Evolutionary conservation across 2,888 invertebrate species (phyloP).

Genomic region (Anodontia alba): DNA sequence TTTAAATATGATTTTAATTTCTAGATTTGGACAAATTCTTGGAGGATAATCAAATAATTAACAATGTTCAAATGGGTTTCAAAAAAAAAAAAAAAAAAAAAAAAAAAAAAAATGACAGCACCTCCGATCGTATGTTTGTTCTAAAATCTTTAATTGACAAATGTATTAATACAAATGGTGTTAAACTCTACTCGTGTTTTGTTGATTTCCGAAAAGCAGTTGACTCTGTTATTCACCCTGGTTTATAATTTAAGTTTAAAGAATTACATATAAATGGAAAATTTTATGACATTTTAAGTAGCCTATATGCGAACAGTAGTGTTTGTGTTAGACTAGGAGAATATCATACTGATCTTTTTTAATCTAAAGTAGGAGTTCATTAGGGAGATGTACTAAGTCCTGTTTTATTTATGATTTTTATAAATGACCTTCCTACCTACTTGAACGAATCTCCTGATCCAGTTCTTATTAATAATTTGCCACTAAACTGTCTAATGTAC

Average conservation of each 20-base stretch:
- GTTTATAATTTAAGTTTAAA: constrained; percentile 22
- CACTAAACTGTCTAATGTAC: constrained; percentile 7
- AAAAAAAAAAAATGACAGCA: constrained; percentile 23
- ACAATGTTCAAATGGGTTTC: too few relatives aligned
- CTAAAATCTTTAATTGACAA: constrained; percentile 35
- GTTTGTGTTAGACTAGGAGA: background rate
- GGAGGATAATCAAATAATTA: too few relatives aligned
- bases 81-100: too few relatives aligned
- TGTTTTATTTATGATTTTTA: constrained; percentile 21
- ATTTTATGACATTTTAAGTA: constrained; percentile 4
- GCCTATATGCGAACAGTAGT: background rate
- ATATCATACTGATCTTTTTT: background rate
- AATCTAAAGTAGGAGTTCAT: background rate
- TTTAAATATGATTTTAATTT: constrained; percentile 30
- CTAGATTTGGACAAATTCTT: background rate
- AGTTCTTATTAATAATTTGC: background rate
- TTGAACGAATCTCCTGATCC: background rate
- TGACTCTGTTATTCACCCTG: constrained; percentile 42
- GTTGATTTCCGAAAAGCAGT: constrained; percentile 45
- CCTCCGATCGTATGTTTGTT: constrained; percentile 32
- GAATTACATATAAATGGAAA: constrained; percentile 11
- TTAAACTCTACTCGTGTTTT: constrained; percentile 35
- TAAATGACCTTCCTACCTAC: constrained; percentile 6
- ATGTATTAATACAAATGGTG: constrained; percentile 11
- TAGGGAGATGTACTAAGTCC: constrained; percentile 9